phyloP scores from a whole-genome alignment of 2,113 vertebrate genomes.

The Grammomys surdaster region DNA sequence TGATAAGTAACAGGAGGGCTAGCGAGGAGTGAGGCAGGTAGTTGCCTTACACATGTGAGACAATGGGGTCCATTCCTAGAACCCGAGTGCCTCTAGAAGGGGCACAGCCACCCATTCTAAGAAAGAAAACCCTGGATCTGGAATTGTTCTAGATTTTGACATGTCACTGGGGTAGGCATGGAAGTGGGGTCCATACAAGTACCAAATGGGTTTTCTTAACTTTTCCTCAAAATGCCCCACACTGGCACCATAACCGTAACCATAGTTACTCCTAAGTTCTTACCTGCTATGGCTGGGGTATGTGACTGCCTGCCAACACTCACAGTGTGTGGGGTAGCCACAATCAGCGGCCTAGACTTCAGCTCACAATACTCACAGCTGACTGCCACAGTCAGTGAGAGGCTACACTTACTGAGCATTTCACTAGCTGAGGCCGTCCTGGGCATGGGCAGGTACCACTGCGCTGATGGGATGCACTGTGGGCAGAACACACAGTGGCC shows the following conservation, averaged over 20 bases:
- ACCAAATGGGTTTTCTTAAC: not conserved
- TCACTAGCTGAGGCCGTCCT: not conserved
- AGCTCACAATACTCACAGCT: not conserved
- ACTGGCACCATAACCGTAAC: not conserved
- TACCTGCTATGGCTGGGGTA: not conserved
- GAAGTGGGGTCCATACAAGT: too few species aligned
- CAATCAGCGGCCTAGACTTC: not conserved
- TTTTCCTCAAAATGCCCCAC: not conserved
- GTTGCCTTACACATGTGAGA: not conserved
- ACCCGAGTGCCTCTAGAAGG: not conserved
- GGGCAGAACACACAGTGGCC: fast-evolving
- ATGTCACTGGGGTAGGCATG: not conserved
- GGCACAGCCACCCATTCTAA: not conserved
- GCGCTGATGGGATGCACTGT: fast-evolving
- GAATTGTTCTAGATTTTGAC: not conserved
- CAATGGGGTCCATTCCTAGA: not conserved
- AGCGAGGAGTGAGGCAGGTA: not conserved
- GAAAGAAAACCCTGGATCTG: not conserved
- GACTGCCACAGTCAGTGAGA: not conserved
- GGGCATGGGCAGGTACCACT: not conserved
- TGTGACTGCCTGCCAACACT: not conserved
- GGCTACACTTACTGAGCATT: not conserved
- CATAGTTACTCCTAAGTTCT: not conserved
- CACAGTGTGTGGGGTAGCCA: fast-evolving
- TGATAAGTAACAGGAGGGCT: not conserved